Evolutionary conservation across 2,797 vertebrate genomes (phyloP), one percentile per base, ranked within the genome.

Genomic region (Vireo griseus): DNA sequence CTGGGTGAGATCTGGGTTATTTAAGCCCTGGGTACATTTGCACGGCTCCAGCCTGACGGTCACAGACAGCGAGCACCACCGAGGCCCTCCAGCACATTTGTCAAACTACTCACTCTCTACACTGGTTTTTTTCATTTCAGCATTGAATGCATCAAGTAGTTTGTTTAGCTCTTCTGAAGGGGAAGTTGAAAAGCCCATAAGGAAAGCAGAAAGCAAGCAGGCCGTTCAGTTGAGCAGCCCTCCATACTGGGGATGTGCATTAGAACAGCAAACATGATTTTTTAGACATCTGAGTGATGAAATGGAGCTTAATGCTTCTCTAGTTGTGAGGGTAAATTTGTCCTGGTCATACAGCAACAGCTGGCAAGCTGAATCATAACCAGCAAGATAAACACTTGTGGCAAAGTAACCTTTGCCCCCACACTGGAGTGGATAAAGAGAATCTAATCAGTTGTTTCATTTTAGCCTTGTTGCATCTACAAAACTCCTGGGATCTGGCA

Each of bases 331-430:
- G 57, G 55, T 81, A 90, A 76, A 87, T 95, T 90, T 92, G 77
- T 89, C 89, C 74, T 92, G 72, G 77, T 85, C 81, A 89, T 85
- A 71, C 42, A 58, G 75, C 55, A 92, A 65, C 57, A 79, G 63
- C 9, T 83, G 86, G 63, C 13, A 12, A 85, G 72, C 63, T 91
- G 83, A 93, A 87, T 86, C 72, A 82, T 80, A 89, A 93, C 39
- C 45, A 91, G 80, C 21, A 87, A 79, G 57, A 85, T 85, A 92
- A 95, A 93, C 40, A 71, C 42, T 85, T 71, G 61, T 54, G 74
- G 86, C 86, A 87, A 89, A 92, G 52, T 87, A 85, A 89, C 78
- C 88, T 95, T 94, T 95, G 69, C 45, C 59, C 74, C 37, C 16
- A n/a, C 9, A 20, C 21, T 79, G 0, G 0, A 87, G 35, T 50